Evolutionary conservation across 2,888 invertebrate genomes (phyloP).

Genomic region (Tachystola acroxantha): DNA sequence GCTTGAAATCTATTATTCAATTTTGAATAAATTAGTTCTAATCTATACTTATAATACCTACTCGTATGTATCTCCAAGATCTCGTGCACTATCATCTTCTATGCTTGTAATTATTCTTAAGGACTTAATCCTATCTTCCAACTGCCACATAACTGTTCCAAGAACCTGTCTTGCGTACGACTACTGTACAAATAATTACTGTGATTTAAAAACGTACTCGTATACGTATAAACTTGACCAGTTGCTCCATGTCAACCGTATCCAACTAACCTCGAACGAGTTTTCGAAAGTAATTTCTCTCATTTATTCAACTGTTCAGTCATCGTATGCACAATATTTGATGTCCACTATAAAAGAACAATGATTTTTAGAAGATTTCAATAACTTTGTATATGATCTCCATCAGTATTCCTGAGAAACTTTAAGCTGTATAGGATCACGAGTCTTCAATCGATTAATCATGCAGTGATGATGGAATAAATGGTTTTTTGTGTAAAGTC

Average conservation of each 20-base stretch:
- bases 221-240: conserved; percentile 13
- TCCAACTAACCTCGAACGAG: conserved; percentile 9
- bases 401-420: conserved; percentile 15
- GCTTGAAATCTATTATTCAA: too few relatives aligned
- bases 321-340: conserved; percentile 7
- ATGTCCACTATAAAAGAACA: background rate
- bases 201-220: conserved; percentile 30
- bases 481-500: conserved; percentile 40
- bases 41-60: too few relatives aligned
- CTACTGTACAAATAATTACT: conserved; percentile 32
- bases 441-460: conserved; percentile 47
- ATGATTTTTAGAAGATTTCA: conserved; percentile 1
- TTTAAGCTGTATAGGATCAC: conserved; percentile 24
- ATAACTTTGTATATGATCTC: background rate
- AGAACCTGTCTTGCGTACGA: conserved; percentile 29
- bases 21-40: too few relatives aligned
- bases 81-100: conserved; percentile 9
- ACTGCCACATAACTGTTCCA: conserved; percentile 38
- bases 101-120: conserved; percentile 49
- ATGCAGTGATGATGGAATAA: conserved; percentile 27
- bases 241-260: conserved; percentile 9
- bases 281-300: conserved; percentile 11
- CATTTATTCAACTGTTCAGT: conserved; percentile 15
- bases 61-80: too few relatives aligned
- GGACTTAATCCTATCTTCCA: conserved; percentile 46